Evolutionary conservation across 1,140 invertebrate genomes (phyloP).

Genomic region (Drosophila arawakana): DNA sequence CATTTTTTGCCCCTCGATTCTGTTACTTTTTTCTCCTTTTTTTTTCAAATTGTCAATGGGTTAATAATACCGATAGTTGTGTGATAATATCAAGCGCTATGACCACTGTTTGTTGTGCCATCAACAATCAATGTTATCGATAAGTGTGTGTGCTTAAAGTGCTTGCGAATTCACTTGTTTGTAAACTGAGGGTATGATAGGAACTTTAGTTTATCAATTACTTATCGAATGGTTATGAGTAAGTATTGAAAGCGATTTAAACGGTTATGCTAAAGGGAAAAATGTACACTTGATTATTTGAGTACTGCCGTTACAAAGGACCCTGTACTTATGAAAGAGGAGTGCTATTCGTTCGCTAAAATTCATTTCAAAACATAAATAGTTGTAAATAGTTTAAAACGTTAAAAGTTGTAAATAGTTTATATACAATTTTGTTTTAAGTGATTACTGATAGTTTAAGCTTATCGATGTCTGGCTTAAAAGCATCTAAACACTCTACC

Average conservation of each 20-base stretch:
- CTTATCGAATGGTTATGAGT: neutral
- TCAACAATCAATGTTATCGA: conserved; percentile 27
- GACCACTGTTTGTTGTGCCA: conserved; percentile 6
- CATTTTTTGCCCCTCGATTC: neutral
- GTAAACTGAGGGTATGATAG: neutral
- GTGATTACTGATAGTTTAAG: no score
- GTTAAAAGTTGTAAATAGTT: no score
- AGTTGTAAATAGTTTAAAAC: no score
- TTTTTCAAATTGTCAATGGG: conserved; percentile 5
- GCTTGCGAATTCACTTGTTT: neutral
- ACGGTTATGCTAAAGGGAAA: no score
- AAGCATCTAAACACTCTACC: neutral
- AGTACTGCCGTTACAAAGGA: no score
- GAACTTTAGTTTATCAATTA: neutral
- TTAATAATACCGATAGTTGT: conserved; percentile 26
- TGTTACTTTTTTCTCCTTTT: neutral
- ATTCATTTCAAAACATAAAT: no score
- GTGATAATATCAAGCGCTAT: conserved; percentile 8
- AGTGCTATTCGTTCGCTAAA: no score
- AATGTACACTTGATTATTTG: no score
- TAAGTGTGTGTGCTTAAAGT: conserved; percentile 1
- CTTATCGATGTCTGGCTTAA: neutral
- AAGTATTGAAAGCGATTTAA: no score
- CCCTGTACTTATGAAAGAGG: no score
- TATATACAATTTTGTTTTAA: no score